Evolutionary conservation across 2,113 vertebrate genomes (phyloP).

Genomic region (Microtus ochrogaster): DNA sequence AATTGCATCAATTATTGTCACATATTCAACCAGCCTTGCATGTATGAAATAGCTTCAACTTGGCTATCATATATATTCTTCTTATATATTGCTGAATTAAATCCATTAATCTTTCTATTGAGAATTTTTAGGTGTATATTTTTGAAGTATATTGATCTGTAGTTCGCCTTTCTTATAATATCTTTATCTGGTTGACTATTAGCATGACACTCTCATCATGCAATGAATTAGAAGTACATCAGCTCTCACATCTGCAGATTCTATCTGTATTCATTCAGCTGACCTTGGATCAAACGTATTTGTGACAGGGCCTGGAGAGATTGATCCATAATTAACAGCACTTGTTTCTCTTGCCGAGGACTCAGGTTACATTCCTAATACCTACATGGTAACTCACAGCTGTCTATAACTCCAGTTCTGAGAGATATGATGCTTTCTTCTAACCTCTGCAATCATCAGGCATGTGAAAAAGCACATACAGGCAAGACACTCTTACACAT

Average conservation of each 20-base stretch:
- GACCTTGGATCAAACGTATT: not conserved
- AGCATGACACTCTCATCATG: not conserved
- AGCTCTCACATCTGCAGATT: not conserved
- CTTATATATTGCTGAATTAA: not conserved
- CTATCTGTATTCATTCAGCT: not conserved
- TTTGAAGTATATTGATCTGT: not conserved
- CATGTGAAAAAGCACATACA: too few relatives aligned
- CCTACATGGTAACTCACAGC: not conserved
- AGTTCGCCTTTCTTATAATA: not conserved
- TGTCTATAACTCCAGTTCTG: not conserved
- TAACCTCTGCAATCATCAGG: not conserved
- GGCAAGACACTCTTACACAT: not conserved
- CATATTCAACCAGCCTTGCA: not conserved
- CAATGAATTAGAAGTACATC: not conserved
- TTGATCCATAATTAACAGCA: not conserved
- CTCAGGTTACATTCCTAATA: not conserved
- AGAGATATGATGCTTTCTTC: not conserved
- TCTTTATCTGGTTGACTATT: not conserved
- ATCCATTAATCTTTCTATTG: not conserved
- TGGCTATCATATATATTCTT: not conserved
- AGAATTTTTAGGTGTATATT: not conserved
- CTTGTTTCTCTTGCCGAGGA: not conserved
- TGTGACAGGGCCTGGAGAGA: not conserved
- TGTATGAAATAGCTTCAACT: not conserved
- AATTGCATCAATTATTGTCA: not conserved